phyloP scores from a whole-genome alignment of 2,888 invertebrate species.

The Nomada ruficornis region DNA sequence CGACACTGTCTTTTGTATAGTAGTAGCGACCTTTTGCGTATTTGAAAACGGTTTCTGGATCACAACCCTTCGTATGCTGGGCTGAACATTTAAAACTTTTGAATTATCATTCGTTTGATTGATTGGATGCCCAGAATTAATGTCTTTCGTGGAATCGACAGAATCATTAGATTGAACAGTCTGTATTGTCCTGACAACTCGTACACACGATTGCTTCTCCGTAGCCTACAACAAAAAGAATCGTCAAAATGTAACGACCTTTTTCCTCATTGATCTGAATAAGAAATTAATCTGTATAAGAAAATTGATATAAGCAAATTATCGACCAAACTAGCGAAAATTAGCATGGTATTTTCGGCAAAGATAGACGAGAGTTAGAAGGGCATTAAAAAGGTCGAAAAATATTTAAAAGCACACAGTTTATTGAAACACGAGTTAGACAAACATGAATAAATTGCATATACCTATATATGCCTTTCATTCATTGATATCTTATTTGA shows the following conservation, averaged over 20 bases:
- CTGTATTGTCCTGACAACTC: constrained; percentile 76
- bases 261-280: neutral
- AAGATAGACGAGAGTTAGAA: constrained; percentile 39
- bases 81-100: constrained; percentile 55
- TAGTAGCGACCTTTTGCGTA: constrained; percentile 69
- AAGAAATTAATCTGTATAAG: too few relatives aligned
- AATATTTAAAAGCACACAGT: constrained; percentile 70
- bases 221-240: constrained; percentile 69
- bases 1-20: constrained; percentile 76
- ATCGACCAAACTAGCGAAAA: neutral
- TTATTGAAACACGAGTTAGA: constrained; percentile 70
- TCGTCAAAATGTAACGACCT: neutral
- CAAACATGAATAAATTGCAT: neutral
- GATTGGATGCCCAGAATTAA: constrained; percentile 29
- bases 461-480: constrained; percentile 8
- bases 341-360: neutral
- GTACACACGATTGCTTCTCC: constrained; percentile 71
- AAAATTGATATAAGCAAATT: neutral
- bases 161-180: constrained; percentile 68
- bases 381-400: constrained; percentile 73
- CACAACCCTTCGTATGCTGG: constrained; percentile 76
- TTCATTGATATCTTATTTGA: constrained; percentile 32
- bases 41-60: constrained; percentile 76
- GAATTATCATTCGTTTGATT: constrained; percentile 56
- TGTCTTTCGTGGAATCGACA: constrained; percentile 43